Evolutionary conservation across 2,888 invertebrate genomes (phyloP).

Genomic region (Phyllotreta striolata): DNA sequence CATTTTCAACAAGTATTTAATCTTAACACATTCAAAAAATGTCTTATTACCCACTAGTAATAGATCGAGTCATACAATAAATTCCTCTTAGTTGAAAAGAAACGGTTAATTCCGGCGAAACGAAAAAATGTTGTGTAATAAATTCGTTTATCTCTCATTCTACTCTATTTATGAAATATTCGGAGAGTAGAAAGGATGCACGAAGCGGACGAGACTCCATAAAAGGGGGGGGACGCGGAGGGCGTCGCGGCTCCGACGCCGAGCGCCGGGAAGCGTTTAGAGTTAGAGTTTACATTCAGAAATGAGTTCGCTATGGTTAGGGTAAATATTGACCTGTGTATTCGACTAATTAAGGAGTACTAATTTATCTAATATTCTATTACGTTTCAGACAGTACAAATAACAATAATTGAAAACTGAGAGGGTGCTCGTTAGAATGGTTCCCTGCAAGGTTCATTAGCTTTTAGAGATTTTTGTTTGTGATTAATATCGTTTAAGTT

Average conservation of each 20-base stretch:
- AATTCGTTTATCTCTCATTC: too few species aligned
- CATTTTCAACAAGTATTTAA: too few species aligned
- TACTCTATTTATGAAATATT: too few species aligned
- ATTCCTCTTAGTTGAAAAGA: too few species aligned
- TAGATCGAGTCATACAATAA: too few species aligned
- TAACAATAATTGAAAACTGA: conserved; percentile 27
- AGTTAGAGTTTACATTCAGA: conserved; percentile 45
- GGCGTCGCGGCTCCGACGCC: conserved; percentile 15
- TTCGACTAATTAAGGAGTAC: conserved; percentile 53
- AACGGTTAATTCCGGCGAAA: too few species aligned
- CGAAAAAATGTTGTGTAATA: too few species aligned
- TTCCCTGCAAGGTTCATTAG: too few species aligned
- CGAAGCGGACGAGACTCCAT: neutral
- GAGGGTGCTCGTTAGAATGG: neutral
- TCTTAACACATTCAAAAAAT: too few species aligned
- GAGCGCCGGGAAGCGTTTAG: conserved; percentile 30
- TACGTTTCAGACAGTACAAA: conserved; percentile 47
- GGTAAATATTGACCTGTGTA: conserved; percentile 55
- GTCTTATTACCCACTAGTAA: too few species aligned
- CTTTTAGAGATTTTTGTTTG: too few species aligned
- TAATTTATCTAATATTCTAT: conserved; percentile 56
- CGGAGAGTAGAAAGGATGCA: neutral
- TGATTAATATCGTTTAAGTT: too few species aligned
- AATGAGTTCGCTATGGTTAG: conserved; percentile 46
- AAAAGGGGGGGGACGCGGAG: neutral